Evolutionary conservation across 2,113 vertebrate genomes (phyloP).

Genomic region (Parus major): DNA sequence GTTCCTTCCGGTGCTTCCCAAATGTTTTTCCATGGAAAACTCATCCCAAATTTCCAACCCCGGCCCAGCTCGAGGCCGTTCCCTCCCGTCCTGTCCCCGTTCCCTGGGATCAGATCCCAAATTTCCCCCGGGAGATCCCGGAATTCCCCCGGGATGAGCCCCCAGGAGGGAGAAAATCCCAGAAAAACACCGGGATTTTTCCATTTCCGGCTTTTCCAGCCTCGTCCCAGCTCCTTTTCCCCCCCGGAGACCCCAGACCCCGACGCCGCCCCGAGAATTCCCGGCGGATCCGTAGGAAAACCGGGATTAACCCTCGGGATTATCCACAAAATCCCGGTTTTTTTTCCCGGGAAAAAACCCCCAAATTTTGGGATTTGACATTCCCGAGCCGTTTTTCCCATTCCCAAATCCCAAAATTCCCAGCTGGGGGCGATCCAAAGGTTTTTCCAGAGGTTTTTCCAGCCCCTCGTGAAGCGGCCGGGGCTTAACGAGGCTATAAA

Average conservation of each 20-base stretch:
- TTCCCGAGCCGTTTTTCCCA: not conserved
- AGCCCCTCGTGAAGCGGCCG: not conserved
- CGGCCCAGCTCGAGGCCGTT: not conserved
- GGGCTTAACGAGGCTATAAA: not conserved
- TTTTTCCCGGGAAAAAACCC: not conserved
- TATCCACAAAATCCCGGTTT: not conserved
- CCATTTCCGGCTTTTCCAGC: not conserved
- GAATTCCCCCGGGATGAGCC: not conserved
- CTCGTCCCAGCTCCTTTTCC: not conserved
- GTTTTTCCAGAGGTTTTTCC: not conserved
- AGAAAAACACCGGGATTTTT: too few species aligned
- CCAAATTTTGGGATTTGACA: fast-evolving
- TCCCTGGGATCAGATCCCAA: not conserved
- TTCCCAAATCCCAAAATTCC: not conserved
- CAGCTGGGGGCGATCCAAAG: not conserved
- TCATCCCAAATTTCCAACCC: not conserved
- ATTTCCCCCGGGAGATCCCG: not conserved
- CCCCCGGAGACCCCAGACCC: not conserved
- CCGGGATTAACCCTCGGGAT: not conserved
- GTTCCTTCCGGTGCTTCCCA: not conserved
- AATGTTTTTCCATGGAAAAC: not conserved
- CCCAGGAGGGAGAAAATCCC: too few species aligned
- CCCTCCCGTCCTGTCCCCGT: not conserved
- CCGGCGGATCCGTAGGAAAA: not conserved
- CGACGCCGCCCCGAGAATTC: not conserved